These are phyloP conservation scores for Alsophila aescularia DNA, from an alignment of 2,888 invertebrate genomes.

Conservation along the genomic window DNA sequence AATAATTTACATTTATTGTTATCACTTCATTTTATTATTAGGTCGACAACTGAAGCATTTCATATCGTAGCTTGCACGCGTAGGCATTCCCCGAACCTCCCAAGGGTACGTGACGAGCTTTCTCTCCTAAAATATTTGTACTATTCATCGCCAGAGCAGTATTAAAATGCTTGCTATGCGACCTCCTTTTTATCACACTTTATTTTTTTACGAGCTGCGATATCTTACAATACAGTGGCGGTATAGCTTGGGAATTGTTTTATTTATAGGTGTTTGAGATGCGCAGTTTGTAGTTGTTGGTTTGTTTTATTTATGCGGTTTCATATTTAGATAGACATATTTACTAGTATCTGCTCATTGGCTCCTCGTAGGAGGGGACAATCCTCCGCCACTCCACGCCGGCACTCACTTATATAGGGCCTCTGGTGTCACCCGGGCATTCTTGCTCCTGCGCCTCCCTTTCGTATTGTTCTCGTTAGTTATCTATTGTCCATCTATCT, in stretches of 20 bases:
- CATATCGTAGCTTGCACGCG: conserved; percentile 72
- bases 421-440: too few relatives aligned
- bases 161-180: conserved; percentile 71
- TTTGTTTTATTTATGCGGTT: background rate
- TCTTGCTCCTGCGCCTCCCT: too few relatives aligned
- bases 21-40: conserved; percentile 37
- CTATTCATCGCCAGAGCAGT: conserved; percentile 72
- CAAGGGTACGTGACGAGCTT: conserved; percentile 73
- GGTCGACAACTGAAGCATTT: conserved; percentile 58
- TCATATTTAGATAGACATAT: background rate
- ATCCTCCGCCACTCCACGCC: too few relatives aligned
- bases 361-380: too few relatives aligned
- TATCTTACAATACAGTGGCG: conserved; percentile 26
- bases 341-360: too few relatives aligned
- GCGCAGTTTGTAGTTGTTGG: background rate
- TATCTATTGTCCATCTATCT: too few relatives aligned
- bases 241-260: conserved; percentile 22
- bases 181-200: conserved; percentile 48
- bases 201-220: conserved; percentile 38
- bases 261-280: conserved; percentile 22
- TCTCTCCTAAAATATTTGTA: conserved; percentile 74
- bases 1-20: background rate
- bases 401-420: too few relatives aligned
- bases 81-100: conserved; percentile 72
- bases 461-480: too few relatives aligned